Conservation (phyloP, 2,888 invertebrate species). For the Saturnia japonica region DNA sequence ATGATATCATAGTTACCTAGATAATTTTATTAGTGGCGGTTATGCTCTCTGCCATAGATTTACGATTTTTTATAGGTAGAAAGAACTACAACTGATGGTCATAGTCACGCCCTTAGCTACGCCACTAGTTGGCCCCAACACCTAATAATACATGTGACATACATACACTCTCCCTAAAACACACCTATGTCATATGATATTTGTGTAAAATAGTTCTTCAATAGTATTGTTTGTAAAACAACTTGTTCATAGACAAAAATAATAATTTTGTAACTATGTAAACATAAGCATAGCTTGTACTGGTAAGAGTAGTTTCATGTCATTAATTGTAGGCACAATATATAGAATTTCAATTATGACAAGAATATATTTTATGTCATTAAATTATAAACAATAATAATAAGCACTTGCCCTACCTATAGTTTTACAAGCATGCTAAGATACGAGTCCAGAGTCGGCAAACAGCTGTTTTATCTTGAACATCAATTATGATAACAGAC, state of each 20-base stretch:
- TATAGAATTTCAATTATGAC: neutral
- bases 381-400: neutral
- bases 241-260: neutral
- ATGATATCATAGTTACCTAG: too few species aligned
- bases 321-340: neutral
- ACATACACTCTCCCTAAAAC: neutral
- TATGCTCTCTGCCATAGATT: too few species aligned
- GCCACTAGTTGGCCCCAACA: too few species aligned
- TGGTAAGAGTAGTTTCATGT: neutral
- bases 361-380: neutral
- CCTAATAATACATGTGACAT: neutral
- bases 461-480: conserved; percentile 37
- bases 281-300: neutral
- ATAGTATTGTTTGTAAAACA: neutral
- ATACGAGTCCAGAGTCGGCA: conserved; percentile 3
- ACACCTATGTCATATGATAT: neutral
- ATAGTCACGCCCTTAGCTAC: too few species aligned
- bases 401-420: neutral
- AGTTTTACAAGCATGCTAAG: neutral
- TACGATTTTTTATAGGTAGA: too few species aligned
- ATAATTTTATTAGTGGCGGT: too few species aligned
- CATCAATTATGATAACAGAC: conserved; percentile 30
- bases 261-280: neutral
- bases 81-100: too few species aligned
- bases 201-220: neutral